Base-by-base conservation (phyloP, 2,113 vertebrate genomes). In the Dermatemys mawii region DNA sequence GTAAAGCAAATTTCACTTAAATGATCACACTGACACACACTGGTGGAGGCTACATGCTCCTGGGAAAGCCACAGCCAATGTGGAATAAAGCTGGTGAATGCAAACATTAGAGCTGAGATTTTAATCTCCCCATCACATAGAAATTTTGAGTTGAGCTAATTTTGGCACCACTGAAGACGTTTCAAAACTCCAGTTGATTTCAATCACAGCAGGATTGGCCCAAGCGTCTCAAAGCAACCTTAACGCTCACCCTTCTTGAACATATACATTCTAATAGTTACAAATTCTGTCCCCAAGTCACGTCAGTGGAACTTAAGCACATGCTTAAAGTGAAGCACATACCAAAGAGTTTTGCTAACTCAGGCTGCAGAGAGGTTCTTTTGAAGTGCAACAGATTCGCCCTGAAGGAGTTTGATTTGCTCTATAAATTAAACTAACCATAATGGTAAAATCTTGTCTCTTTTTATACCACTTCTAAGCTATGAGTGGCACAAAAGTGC, bases 51-150 rank as follows among this genome's bases (percentile, higher is more conserved):
- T 95, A 90, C 84, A 22, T 0, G 0, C 87, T 94, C 89, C 27
- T 90, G 89, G 91, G 79, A 95, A 93, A 97, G 60, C 95, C 93
- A 95, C 95, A 96, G 96, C 94, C 95, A 93, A 78, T 16, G 78
- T 78, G 92, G 92, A 87, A 83, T 44, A 0, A 0, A 76, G 81
- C 79, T 16, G 79, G 81, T 26, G 85, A 88, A 93, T 3, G 7
- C 0, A 1, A 54, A 81, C 75, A 82, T 93, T 11, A 94, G 41
- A 88, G 55, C 89, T 4, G 1, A 32, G 53, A n/a, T 1, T 92
- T 76, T 81, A 93, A 87, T 95, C 97, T 92, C 50, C 91, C 93
- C 83, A 76, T 94, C 97, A 44, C 95, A 78, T 82, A 50, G 93
- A 79, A 53, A 78, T 29, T 86, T 94, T 83, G 88, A 95, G 35